Evolutionary conservation across 2,888 invertebrate species (phyloP), one percentile per base, ranked within the genome.

Genomic region (Melanostoma mellinum): DNA sequence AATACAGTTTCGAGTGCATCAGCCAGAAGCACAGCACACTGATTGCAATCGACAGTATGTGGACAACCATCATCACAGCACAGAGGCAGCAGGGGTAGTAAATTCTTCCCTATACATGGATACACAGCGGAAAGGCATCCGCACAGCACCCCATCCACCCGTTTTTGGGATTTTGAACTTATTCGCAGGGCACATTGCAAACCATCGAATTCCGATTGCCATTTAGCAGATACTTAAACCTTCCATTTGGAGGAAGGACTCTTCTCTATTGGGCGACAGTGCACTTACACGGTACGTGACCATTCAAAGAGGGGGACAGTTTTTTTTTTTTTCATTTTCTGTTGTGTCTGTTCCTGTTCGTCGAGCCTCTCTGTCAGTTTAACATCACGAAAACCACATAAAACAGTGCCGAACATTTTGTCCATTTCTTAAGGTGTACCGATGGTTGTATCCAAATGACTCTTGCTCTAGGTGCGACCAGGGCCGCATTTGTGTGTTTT

Each of bases 311-410:
- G 58, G 10, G 32, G 36, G 50, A 42, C 48, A 10, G 20, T 36
- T 42, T 0, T 44, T 55, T 30, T n/a, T 42, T 56, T 67, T 60
- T 65, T 3, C 38, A 46, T 53, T 32, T 46, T 33, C 20, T 53
- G 30, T 60, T 61, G 50, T 20, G 20, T 10, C 10, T n/a, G 30
- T 48, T 55, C 53, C 53, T 50, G 36, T 46, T 36, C 42, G 30
- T 42, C 32, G 20, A 50, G 40, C 8, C 35, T 40, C 44, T 35
- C 44, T 80, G 80, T 80, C 78, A 77, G 58, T 78, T 68, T 50
- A 74, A 74, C 74, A 84, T 79, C 84, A 84, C 84, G 84, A 84
- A 84, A 84, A 84, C 79, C 78, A 84, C 84, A 84, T 84, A 84
- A 84, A 84, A 84, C 84, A 84, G 79, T 75, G 79, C 84, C 84